These are phyloP conservation scores for Sipha maydis DNA, from an alignment of 2,888 invertebrate species.

Conservation along the genomic window DNA sequence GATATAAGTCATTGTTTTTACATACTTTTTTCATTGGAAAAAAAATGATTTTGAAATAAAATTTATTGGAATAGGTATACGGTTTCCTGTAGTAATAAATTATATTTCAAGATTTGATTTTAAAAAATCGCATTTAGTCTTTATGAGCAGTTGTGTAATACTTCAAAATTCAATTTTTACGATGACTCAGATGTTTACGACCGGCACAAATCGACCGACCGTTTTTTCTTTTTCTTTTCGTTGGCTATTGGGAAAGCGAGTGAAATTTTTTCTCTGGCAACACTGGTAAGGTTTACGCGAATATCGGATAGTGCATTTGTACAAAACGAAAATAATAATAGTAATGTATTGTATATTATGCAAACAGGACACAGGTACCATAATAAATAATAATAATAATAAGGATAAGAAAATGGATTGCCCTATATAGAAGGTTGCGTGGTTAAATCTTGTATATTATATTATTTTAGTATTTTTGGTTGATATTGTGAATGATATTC, in stretches of 20 bases:
- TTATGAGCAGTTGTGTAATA: constrained; percentile 5
- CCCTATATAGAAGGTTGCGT: background rate
- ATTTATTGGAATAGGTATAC: no score
- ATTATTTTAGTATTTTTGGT: background rate
- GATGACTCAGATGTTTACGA: constrained; percentile 40
- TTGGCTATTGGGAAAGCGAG: background rate
- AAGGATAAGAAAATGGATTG: background rate
- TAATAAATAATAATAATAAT: background rate
- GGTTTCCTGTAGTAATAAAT: background rate
- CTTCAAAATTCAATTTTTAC: constrained; percentile 42
- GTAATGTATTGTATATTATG: background rate
- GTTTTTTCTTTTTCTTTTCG: constrained; percentile 16
- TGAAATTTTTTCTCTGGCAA: background rate
- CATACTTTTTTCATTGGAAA: background rate
- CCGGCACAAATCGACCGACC: constrained; percentile 8
- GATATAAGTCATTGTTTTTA: constrained; percentile 13
- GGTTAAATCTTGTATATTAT: constrained; percentile 2
- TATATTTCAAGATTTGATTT: constrained; percentile 5
- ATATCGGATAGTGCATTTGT: background rate
- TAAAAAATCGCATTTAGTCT: constrained; percentile 3
- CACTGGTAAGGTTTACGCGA: background rate
- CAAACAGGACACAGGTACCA: background rate
- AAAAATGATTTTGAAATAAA: constrained; percentile 29
- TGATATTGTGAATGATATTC: background rate
- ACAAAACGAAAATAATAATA: background rate